Evolutionary conservation across 2,113 vertebrate species (phyloP).

Genomic region (Charadrius vociferus): DNA sequence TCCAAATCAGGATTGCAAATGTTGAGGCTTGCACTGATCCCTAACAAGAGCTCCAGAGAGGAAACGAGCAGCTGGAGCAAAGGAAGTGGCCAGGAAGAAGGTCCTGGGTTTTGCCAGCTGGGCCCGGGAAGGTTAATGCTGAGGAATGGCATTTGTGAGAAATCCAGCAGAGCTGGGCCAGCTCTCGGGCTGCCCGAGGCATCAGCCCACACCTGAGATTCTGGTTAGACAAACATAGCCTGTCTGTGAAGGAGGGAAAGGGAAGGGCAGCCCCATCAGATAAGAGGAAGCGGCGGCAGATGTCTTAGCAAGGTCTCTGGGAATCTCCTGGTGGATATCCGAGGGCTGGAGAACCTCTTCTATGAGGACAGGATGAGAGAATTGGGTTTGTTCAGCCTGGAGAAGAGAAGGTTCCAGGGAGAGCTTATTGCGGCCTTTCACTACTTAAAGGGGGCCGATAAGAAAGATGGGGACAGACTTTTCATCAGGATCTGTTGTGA

Average conservation of each 20-base stretch:
- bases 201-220: neutral
- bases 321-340: neutral
- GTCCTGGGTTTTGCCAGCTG: neutral
- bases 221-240: conserved; percentile 52
- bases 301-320: neutral
- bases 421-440: neutral
- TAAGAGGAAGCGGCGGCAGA: neutral
- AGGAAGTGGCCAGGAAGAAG: neutral
- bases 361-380: neutral
- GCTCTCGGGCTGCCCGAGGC: neutral
- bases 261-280: neutral
- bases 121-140: neutral
- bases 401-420: neutral
- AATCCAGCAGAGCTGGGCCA: neutral
- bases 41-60: neutral
- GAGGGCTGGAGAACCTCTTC: neutral
- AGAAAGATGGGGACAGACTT: neutral
- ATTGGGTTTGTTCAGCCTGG: neutral
- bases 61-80: neutral
- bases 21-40: neutral
- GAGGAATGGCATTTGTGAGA: conserved; percentile 7
- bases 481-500: neutral
- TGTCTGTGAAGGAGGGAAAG: conserved; percentile 13
- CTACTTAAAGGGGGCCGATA: neutral
- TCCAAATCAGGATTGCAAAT: neutral